These are phyloP conservation scores for Orchestia grillus DNA, from an alignment of 1,140 invertebrate genomes.

Conservation along the genomic window DNA sequence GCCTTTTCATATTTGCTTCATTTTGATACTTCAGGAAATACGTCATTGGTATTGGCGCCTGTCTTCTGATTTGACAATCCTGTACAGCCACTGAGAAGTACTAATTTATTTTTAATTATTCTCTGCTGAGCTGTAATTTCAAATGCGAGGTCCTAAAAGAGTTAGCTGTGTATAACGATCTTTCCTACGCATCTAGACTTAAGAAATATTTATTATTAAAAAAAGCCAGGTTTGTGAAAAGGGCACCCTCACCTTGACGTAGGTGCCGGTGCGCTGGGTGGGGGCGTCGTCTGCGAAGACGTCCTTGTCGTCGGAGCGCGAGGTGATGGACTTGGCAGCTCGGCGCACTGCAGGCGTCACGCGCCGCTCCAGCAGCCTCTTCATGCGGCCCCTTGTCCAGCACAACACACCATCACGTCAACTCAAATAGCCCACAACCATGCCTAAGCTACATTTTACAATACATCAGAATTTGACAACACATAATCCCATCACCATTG, in stretches of 20 bases:
- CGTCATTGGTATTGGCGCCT: too few relatives aligned
- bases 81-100: too few relatives aligned
- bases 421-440: background rate
- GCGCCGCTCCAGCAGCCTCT: conserved; percentile 87
- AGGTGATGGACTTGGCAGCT: conserved; percentile 78
- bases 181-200: too few relatives aligned
- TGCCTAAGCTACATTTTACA: background rate
- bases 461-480: background rate
- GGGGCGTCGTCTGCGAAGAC: conserved; percentile 85
- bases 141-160: too few relatives aligned
- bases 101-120: too few relatives aligned
- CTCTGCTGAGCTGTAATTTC: too few relatives aligned
- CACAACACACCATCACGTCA: background rate
- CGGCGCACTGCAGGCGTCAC: conserved; percentile 90
- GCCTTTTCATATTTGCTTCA: too few relatives aligned
- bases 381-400: conserved; percentile 77
- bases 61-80: too few relatives aligned
- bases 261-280: conserved; percentile 83
- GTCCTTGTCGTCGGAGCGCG: conserved; percentile 85
- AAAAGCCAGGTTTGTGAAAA: too few relatives aligned
- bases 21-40: too few relatives aligned
- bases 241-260: conserved; percentile 78
- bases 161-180: too few relatives aligned
- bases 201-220: too few relatives aligned
- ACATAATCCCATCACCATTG: background rate